Evolutionary conservation across 1,140 invertebrate genomes (phyloP), one percentile per base, ranked within the genome.

Genomic region (Sesamia nonagrioides): DNA sequence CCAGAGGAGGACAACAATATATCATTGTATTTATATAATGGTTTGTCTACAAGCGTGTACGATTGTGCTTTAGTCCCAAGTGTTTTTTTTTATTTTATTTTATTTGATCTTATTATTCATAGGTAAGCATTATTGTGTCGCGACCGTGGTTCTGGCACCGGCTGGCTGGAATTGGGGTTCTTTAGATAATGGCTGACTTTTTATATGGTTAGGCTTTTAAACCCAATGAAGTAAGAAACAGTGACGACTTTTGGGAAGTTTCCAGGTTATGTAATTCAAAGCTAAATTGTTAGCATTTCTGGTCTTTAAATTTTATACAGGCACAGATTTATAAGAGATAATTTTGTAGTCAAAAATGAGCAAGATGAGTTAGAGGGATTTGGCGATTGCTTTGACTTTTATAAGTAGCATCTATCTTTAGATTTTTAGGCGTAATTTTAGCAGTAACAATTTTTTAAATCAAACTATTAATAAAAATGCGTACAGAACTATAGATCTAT

Each of bases 91-190:
- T 6, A 40, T 89, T 88, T 89, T 87, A 87, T 89, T 85, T 82
- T 83, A 85, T 87, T 88, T 89, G 87, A 91, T 91, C 85, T 91
- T 91, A 92, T 93, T 92, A 93, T 92, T 91, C 90, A 92, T 91
- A 89, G 88, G 89, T 85, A 86, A 86, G 87, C 83, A 90, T 89
- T 91, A 90, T 90, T 85, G 84, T 89, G 83, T 82, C 82, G 73
- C 52, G 37, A 42, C 85, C 73, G 81, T 84, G 84, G 17, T 84
- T 89, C 82, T 86, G 87, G 89, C 85, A 83, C 84, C 60, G 74
- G 80, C 48, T 52, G 15, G n/a, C 21, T 17, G 56, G 73, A 35
- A 50, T 84, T 79, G 74, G 73, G 69, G 81, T 77, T 82, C 80
- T 50, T 61, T 77, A 17, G 42, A 21, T 9, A 37, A 9, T 37